These are phyloP conservation scores for Brachionus calyciflorus DNA, from an alignment of 1,140 invertebrate genomes.

Conservation along the genomic window DNA sequence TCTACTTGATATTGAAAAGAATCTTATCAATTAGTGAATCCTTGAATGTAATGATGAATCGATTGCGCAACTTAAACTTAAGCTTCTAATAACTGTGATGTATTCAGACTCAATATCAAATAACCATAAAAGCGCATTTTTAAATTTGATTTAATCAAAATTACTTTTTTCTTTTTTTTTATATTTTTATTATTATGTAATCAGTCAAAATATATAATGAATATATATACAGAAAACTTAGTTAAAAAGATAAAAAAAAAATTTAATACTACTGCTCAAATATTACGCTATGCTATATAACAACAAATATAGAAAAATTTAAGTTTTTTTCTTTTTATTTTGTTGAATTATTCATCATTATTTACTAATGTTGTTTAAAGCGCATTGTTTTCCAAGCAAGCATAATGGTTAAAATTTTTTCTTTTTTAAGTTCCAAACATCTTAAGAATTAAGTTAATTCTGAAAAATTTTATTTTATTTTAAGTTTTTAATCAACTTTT, in stretches of 20 bases:
- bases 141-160: slow-evolving; percentile 37
- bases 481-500: too few relatives aligned
- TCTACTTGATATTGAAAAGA: too few relatives aligned
- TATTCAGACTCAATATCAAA: background rate
- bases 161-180: background rate
- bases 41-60: too few relatives aligned
- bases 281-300: slow-evolving; percentile 13
- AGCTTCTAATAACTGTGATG: background rate
- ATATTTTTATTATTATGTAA: background rate
- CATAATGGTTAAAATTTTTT: too few relatives aligned
- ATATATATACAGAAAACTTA: too few relatives aligned
- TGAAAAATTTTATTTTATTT: too few relatives aligned
- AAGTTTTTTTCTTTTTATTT: slow-evolving; percentile 10
- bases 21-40: too few relatives aligned
- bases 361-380: too few relatives aligned
- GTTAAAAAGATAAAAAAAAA: background rate
- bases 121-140: background rate
- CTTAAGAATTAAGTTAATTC: too few relatives aligned
- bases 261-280: slow-evolving; percentile 15
- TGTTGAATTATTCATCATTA: background rate
- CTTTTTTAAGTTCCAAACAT: too few relatives aligned
- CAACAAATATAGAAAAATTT: background rate
- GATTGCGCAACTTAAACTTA: too few relatives aligned
- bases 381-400: too few relatives aligned
- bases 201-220: background rate